Base-by-base conservation (phyloP, 2,888 invertebrate genomes). In the Anagyrus pseudococci region DNA sequence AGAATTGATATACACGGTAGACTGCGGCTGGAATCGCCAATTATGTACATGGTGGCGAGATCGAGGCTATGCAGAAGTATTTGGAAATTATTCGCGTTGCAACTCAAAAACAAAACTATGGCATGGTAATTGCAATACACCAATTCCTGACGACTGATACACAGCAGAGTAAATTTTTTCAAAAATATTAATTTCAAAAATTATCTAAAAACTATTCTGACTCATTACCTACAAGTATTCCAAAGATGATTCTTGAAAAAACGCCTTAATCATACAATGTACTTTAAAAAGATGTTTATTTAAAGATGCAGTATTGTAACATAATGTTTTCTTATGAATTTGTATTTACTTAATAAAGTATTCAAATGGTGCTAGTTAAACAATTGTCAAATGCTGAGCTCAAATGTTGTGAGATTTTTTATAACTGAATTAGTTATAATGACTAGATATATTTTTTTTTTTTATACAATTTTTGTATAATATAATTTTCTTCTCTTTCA, bases 11-110 rank as follows among this genome's bases (percentile, higher is more conserved):
- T 87, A 89, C 76, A 85, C 86, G 15, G 79, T 93, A 46, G 88
- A 91, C 64, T 93, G 93, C 75, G 85, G 86, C 4, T 93, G 92
- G 88, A 93, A 93, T 78, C 83, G 91, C 53, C 93, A 93, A 77
- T 79, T 93, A 60, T 93, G 93, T 75, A 86, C 86, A 0, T 93
- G 92, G 92, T 93, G 92, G 92, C 84, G 85, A 71, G 87, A 88
- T 68, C 88, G 90, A 70, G 91, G 91, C 0, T 91, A 91, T 70
- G 83, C 84, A 33, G 86, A 88, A 70, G 85, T 91, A 41, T 93
- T 92, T 76, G 85, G 88, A 68, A 81, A 85, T 66, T 93, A 92
- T 81, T 88, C 87, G 69, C 83, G 84, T 54, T 93, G 93, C 75
- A 82, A 85, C 60, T 86, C 86, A 46, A 82, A 85, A 62, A 84